Evolutionary conservation across 30 jellyfish, hydroid and myxozoan species (phyloP).

Genomic region (Haliclystus octoradiatus): DNA sequence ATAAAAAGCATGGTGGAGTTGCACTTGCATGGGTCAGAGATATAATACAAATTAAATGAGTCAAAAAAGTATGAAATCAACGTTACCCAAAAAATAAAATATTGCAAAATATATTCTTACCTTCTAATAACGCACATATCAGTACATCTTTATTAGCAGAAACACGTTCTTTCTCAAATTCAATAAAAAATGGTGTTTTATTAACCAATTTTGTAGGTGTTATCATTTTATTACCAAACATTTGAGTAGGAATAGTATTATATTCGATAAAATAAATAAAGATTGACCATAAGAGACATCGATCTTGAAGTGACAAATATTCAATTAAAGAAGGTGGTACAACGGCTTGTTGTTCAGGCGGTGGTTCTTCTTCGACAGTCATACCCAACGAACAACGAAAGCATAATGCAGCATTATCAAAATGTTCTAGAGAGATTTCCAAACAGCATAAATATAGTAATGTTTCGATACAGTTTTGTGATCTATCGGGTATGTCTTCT

Average conservation of each 20-base stretch:
- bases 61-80: no score
- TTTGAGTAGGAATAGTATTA: slow-evolving; percentile 19
- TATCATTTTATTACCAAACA: slow-evolving; percentile 32
- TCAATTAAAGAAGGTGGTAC: background rate
- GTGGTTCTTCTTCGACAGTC: background rate
- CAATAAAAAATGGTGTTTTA: slow-evolving; percentile 18
- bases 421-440: slow-evolving; percentile 13
- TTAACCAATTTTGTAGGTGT: slow-evolving; percentile 53
- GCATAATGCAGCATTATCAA: slow-evolving; percentile 4
- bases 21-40: no score
- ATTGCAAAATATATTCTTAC: no score
- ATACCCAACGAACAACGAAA: slow-evolving; percentile 34
- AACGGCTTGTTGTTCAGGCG: slow-evolving; percentile 10
- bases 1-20: no score
- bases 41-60: no score
- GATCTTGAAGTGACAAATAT: slow-evolving; percentile 29
- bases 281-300: slow-evolving; percentile 48
- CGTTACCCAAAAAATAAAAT: no score
- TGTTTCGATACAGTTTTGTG: slow-evolving; percentile 56
- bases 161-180: slow-evolving; percentile 10
- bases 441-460: slow-evolving; percentile 31
- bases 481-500: slow-evolving; percentile 18
- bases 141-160: background rate
- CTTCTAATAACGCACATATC: slow-evolving; percentile 17
- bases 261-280: slow-evolving; percentile 30